Evolutionary conservation across 2,113 vertebrate species (phyloP).

Genomic region (Urocitellus parryii): DNA sequence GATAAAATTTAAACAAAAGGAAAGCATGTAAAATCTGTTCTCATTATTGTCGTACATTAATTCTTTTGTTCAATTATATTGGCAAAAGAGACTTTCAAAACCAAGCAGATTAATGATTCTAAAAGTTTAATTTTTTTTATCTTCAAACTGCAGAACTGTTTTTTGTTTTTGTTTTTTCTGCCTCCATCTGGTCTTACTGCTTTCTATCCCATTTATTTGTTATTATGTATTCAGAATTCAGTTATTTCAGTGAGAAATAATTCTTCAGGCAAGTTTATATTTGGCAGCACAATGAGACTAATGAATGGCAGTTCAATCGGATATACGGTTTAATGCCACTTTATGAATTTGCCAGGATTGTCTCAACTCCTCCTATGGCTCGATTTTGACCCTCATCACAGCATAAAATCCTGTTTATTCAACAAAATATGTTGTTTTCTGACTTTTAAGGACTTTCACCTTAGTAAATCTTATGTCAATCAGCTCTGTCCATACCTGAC

Average conservation of each 20-base stretch:
- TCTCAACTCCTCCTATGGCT: background rate
- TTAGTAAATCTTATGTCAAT: background rate
- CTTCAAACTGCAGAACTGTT: slow-evolving; percentile 16
- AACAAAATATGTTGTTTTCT: background rate
- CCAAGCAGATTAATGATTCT: slow-evolving; percentile 53
- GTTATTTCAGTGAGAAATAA: background rate
- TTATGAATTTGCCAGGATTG: background rate
- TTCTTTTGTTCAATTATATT: slow-evolving; percentile 52
- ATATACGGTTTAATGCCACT: background rate
- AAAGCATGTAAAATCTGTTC: background rate
- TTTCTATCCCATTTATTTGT: background rate
- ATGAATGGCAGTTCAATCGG: background rate
- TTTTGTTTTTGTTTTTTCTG: background rate
- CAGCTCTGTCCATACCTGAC: background rate
- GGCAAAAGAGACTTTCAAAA: slow-evolving; percentile 26
- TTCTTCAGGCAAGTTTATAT: background rate
- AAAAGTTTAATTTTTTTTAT: slow-evolving; percentile 63
- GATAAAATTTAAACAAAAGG: slow-evolving; percentile 63
- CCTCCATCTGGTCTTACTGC: slow-evolving; percentile 17
- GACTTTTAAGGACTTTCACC: background rate
- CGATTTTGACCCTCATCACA: background rate
- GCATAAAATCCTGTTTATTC: background rate
- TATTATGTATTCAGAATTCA: background rate
- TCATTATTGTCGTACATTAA: slow-evolving; percentile 8
- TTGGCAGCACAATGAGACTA: background rate